Evolutionary conservation across 1,140 invertebrate genomes (phyloP).

Genomic region (Tenebrio molitor): DNA sequence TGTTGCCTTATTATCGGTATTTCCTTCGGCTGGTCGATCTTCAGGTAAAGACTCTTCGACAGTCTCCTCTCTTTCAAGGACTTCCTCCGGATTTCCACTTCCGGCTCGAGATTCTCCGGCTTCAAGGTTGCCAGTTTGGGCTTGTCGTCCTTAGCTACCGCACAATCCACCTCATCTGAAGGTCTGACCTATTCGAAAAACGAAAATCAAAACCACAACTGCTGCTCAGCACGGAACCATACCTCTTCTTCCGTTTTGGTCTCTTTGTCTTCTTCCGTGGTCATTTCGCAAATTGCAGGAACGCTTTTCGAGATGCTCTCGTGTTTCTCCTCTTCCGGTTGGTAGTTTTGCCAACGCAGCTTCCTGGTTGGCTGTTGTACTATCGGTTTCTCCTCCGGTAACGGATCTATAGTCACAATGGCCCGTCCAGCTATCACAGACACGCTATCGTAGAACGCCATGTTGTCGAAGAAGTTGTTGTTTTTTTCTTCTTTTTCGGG

Average conservation of each 20-base stretch:
- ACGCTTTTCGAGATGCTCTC: constrained; percentile 41
- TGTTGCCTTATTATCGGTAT: constrained; percentile 60
- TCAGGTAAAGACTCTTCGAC: constrained; percentile 59
- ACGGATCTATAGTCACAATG: constrained; percentile 63
- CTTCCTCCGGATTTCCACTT: constrained; percentile 47
- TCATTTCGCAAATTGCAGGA: constrained; percentile 10
- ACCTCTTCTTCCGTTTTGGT: background rate
- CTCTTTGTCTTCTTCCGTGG: background rate
- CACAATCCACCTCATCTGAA: background rate
- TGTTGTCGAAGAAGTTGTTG: constrained; percentile 62
- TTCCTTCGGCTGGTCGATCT: constrained; percentile 55
- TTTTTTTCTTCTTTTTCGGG: constrained; percentile 60
- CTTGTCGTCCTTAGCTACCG: background rate
- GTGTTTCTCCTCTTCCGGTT: constrained; percentile 44
- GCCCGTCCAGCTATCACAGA: constrained; percentile 62
- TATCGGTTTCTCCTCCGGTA: constrained; percentile 49
- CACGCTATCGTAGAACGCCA: constrained; percentile 64
- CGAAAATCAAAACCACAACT: too few species aligned
- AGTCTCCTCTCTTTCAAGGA: constrained; percentile 56
- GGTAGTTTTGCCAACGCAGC: constrained; percentile 32
- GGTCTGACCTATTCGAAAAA: background rate
- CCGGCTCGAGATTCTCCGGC: constrained; percentile 28
- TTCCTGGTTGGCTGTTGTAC: constrained; percentile 52
- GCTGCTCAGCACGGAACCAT: too few species aligned
- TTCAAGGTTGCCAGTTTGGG: constrained; percentile 15